Evolutionary conservation across 2,113 vertebrate genomes (phyloP).

Genomic region (Penelope pileata): DNA sequence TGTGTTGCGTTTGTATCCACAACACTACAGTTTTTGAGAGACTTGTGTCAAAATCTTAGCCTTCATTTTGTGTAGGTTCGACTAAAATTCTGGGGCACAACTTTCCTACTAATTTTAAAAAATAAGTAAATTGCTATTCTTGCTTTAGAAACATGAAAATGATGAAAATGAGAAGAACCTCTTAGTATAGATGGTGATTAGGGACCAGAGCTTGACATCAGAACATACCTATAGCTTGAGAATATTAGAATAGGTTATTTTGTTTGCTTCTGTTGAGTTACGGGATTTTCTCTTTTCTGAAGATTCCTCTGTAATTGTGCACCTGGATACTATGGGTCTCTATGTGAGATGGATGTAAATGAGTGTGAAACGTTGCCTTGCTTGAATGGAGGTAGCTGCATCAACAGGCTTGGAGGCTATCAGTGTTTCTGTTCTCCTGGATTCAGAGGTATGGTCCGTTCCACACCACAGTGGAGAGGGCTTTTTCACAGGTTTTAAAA

Average conservation of each 20-base stretch:
- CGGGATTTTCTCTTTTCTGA: background rate
- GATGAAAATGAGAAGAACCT: background rate
- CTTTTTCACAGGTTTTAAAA: background rate
- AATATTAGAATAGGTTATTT: background rate
- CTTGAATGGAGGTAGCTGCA: conserved; percentile 80
- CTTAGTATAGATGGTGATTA: background rate
- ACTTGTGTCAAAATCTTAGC: background rate
- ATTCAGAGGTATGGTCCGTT: conserved; percentile 80
- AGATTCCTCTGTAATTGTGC: conserved; percentile 83
- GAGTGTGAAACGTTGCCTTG: conserved; percentile 85
- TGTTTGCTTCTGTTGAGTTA: background rate
- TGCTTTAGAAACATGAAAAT: background rate
- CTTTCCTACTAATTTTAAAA: background rate
- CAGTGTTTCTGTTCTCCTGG: conserved; percentile 79
- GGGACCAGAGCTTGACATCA: background rate
- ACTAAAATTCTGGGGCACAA: background rate
- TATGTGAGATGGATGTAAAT: conserved; percentile 84
- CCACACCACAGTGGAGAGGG: background rate
- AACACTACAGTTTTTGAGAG: background rate
- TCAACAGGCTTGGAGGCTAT: conserved; percentile 81
- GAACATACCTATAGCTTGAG: background rate
- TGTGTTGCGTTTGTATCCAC: background rate
- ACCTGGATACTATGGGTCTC: conserved; percentile 77
- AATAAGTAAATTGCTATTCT: background rate
- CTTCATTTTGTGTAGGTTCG: background rate